Conservation (phyloP, 2,797 vertebrate species). For the Xenops minutus region DNA sequence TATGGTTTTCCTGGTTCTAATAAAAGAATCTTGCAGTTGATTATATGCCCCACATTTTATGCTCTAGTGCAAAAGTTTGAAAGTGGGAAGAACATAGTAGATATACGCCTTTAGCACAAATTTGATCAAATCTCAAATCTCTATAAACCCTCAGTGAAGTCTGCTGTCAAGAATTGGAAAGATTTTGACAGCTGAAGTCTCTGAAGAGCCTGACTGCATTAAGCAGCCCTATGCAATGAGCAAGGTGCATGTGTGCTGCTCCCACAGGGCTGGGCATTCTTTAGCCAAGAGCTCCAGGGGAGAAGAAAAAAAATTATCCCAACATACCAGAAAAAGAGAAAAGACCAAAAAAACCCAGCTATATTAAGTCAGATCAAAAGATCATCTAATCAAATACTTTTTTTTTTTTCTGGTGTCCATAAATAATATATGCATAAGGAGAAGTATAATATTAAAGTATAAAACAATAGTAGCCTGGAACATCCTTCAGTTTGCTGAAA, state of each 20-base stretch:
- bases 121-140: constrained; percentile 24
- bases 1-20: neutral
- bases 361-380: neutral
- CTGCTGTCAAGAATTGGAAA: constrained; percentile 8
- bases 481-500: neutral
- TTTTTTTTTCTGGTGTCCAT: neutral
- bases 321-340: neutral
- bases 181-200: constrained; percentile 49
- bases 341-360: neutral
- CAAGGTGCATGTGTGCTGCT: neutral
- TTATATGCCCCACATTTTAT: constrained; percentile 1
- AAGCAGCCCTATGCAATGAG: neutral
- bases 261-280: neutral
- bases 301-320: neutral
- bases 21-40: neutral
- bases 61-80: neutral
- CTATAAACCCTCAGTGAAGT: neutral
- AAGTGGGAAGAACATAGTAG: neutral
- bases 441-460: neutral
- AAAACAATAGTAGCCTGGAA: neutral
- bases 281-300: neutral
- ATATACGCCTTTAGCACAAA: constrained; percentile 28
- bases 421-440: neutral
- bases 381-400: neutral
- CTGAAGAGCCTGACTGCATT: constrained; percentile 27